These are phyloP conservation scores for Sebastes iracundus DNA, from an alignment of 2,797 vertebrate species.

Conservation along the genomic window DNA sequence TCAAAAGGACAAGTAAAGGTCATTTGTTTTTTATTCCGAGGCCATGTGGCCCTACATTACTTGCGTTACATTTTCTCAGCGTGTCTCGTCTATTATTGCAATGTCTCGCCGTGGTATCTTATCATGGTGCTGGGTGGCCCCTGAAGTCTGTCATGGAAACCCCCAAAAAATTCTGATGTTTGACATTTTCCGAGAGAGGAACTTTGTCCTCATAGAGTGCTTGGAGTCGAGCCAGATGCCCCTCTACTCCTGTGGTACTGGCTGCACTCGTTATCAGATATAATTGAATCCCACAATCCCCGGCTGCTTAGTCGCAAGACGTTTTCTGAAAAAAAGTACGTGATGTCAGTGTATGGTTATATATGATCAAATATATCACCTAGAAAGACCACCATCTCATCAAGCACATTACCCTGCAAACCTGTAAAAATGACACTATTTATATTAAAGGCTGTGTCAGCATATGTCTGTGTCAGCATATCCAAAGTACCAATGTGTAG, in stretches of 20 bases:
- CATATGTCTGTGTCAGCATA: neutral
- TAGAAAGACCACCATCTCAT: neutral
- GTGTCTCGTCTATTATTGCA: constrained; percentile 22
- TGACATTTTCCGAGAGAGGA: constrained; percentile 66
- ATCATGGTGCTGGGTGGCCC: constrained; percentile 20
- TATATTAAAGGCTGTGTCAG: neutral
- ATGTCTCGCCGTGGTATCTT: constrained; percentile 48
- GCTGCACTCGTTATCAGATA: constrained; percentile 37
- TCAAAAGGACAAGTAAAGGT: constrained; percentile 72
- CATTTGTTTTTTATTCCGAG: constrained; percentile 48
- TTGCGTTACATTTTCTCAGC: constrained; percentile 23
- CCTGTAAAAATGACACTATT: neutral
- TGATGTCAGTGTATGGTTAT: neutral
- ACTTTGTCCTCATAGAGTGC: constrained; percentile 49
- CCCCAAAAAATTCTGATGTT: constrained; percentile 33
- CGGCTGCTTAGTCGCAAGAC: neutral
- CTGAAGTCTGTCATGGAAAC: constrained; percentile 37
- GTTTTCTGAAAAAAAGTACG: neutral
- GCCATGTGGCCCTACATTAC: constrained; percentile 33
- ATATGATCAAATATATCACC: constrained; percentile 5
- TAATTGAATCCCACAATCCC: constrained; percentile 33
- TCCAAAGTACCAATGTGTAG: neutral
- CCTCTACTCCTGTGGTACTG: constrained; percentile 26
- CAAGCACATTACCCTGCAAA: neutral
- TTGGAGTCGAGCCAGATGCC: constrained; percentile 37